Base-by-base conservation (phyloP, 1,140 invertebrate species). In the Oryctes rhinoceros region DNA sequence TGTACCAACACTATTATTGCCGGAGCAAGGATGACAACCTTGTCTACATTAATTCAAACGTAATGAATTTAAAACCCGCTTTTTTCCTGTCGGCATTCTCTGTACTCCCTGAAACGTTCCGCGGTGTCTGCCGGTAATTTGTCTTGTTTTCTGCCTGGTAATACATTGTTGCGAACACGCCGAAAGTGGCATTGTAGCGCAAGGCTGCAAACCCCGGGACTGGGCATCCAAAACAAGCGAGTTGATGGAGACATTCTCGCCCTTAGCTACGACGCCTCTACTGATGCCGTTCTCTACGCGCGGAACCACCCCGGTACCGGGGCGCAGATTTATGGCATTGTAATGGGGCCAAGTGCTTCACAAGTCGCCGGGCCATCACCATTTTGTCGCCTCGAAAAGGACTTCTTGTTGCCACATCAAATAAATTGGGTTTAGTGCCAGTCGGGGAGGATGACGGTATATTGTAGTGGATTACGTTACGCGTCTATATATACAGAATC, bases 301-400 rank as follows among this genome's bases (percentile, higher is more conserved):
- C 77, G 80, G 65, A 71, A 71, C 65, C 20, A 62, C 53, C 24
- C 65, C 11, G 9, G 65, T 71, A 24, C 24, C 65, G 24, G 65
- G 35, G 65, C 35, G 76, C 79, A 86, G 85, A 87, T 87, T 87
- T 87, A 87, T 87, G 62, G 87, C 86, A 83, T 86, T 87, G 86
- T 87, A 87, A 87, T 87, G 84, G 86, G 87, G 85, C 85, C 85
- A 87, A 87, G 84, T 87, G 86, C 83, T 87, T 87, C 86, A 82
- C 85, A 84, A 85, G 82, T 86, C 85, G 84, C 84, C 85, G 81
- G 81, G 82, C 84, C 84, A 86, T 86, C 86, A 86, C 86, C 85
- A 86, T 86, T 86, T 86, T 85, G 86, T 86, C 86, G 84, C 83
- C 82, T 81, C 80, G 81, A 79, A 83, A 81, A 83, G 82, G 83